phyloP scores from a whole-genome alignment of 2,888 invertebrate genomes.

The Morpho helenor region DNA sequence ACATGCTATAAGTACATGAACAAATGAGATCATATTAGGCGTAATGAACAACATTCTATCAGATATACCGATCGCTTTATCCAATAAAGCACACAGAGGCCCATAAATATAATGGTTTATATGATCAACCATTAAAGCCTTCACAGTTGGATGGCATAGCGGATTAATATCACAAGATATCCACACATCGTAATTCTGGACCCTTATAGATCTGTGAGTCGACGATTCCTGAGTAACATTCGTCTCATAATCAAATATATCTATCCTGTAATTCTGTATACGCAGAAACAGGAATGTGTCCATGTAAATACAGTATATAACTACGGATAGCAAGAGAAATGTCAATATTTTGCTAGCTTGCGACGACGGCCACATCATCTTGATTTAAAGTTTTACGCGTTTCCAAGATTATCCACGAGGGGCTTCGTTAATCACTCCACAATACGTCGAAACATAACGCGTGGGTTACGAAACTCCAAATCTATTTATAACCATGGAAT shows the following conservation, averaged over 20 bases:
- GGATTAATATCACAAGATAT: conserved; percentile 86
- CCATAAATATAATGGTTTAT: conserved; percentile 91
- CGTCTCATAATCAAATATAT: conserved; percentile 43
- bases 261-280: conserved; percentile 83
- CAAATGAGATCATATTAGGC: conserved; percentile 90
- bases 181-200: conserved; percentile 76
- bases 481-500: conserved; percentile 25
- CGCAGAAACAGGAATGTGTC: conserved; percentile 85
- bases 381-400: conserved; percentile 29
- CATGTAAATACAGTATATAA: conserved; percentile 85
- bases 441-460: conserved; percentile 11
- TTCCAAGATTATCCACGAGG: conserved; percentile 25
- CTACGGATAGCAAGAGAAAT: conserved; percentile 73
- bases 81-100: conserved; percentile 87
- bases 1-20: conserved; percentile 87
- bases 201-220: conserved; percentile 38
- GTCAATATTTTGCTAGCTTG: conserved; percentile 85
- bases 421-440: conserved; percentile 25
- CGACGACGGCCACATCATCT: conserved; percentile 86
- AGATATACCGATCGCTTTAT: conserved; percentile 82
- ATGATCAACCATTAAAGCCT: conserved; percentile 90
- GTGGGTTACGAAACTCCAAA: conserved; percentile 26
- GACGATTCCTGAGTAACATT: conserved; percentile 46
- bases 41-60: conserved; percentile 81
- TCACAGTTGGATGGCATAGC: conserved; percentile 89